These are phyloP conservation scores for Thumatha senex DNA, from an alignment of 2,888 invertebrate species.

Conservation along the genomic window DNA sequence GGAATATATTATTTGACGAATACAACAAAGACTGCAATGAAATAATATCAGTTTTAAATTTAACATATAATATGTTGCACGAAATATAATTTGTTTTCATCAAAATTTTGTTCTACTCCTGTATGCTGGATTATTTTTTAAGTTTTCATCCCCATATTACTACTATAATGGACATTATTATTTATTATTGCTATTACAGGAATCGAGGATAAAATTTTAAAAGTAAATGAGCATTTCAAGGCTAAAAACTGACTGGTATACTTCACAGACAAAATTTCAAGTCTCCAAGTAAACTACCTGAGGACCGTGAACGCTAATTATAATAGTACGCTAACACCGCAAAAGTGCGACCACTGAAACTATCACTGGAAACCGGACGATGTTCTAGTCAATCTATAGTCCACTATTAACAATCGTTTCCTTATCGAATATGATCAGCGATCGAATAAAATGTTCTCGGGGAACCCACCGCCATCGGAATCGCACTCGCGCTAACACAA, in stretches of 20 bases:
- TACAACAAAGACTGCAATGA: slow-evolving; percentile 10
- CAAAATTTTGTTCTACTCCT: slow-evolving; percentile 1
- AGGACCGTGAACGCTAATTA: background rate
- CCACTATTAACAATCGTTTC: background rate
- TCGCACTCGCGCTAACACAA: background rate
- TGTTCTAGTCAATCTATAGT: background rate
- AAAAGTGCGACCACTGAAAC: slow-evolving; percentile 1
- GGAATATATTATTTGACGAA: slow-evolving; percentile 4
- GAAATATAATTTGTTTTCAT: slow-evolving; percentile 3
- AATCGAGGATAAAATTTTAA: slow-evolving; percentile 14
- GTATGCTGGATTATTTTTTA: slow-evolving; percentile 6
- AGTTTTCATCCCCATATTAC: slow-evolving; percentile 24
- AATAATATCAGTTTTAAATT: slow-evolving; percentile 18
- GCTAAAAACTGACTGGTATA: slow-evolving; percentile 5
- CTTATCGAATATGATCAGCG: too few species aligned
- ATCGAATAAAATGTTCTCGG: too few species aligned
- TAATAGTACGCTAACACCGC: slow-evolving; percentile 8
- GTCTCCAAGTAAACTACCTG: background rate
- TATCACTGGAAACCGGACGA: background rate
- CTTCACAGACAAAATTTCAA: slow-evolving; percentile 18
- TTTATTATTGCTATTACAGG: slow-evolving; percentile 33
- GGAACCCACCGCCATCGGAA: too few species aligned
- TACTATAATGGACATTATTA: slow-evolving; percentile 24
- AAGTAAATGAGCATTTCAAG: slow-evolving; percentile 23
- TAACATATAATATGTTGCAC: slow-evolving; percentile 14